phyloP scores from a whole-genome alignment of 2,888 invertebrate species.

The Micoletzkya japonica region DNA sequence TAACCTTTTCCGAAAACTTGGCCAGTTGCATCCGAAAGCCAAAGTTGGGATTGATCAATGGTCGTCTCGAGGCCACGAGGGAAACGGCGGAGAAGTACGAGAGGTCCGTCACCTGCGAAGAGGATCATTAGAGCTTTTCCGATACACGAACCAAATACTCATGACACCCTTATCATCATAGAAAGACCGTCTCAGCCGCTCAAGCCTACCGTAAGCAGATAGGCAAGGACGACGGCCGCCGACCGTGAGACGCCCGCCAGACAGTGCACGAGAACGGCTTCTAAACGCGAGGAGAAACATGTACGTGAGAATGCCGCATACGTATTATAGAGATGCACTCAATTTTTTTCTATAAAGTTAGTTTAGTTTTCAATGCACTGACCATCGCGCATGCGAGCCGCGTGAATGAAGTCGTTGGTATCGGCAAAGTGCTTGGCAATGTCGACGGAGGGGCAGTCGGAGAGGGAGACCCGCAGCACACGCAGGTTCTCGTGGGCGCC shows the following conservation, averaged over 20 bases:
- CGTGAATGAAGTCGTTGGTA: conserved; percentile 47
- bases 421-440: conserved; percentile 37
- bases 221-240: conserved; percentile 51
- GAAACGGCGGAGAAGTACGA: conserved; percentile 40
- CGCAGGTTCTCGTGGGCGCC: conserved; percentile 16
- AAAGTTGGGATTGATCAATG: conserved; percentile 51
- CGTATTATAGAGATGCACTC: too few relatives aligned
- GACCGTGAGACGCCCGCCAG: conserved; percentile 54
- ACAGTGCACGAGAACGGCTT: conserved; percentile 57
- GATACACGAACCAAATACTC: neutral
- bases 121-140: neutral
- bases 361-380: neutral
- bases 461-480: conserved; percentile 28
- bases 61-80: conserved; percentile 39
- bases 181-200: neutral
- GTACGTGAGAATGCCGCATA: too few relatives aligned
- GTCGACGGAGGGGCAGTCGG: conserved; percentile 31
- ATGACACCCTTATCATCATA: neutral
- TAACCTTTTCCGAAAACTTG: conserved; percentile 43
- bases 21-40: conserved; percentile 57
- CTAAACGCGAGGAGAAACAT: conserved; percentile 35
- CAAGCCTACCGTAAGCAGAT: conserved; percentile 40
- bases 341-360: too few relatives aligned
- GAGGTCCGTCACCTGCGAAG: conserved; percentile 36
- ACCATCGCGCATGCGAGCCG: conserved; percentile 37